A percentile compares a stretch with the other conserved stretches of the same genome.
phyloP scores from a whole-genome alignment of 1,140 invertebrate genomes.

The Ceratina calcarata region DNA sequence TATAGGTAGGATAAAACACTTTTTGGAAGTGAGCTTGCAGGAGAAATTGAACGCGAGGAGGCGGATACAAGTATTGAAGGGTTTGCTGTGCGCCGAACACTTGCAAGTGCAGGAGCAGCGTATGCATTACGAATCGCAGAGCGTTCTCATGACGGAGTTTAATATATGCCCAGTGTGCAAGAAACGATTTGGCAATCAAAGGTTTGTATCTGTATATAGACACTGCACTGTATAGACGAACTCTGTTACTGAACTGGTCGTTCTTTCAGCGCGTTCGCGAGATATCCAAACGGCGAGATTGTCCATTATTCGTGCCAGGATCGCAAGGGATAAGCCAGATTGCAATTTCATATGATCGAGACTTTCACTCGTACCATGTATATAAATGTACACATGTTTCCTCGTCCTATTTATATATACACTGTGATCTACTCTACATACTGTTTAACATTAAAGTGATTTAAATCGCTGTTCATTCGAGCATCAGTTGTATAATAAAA shows the following conservation, averaged over 20 bases:
- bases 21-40: conserved; percentile 89
- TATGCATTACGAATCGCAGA: conserved; percentile 90
- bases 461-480: too few species aligned
- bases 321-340: conserved; percentile 71
- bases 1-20: conserved; percentile 87
- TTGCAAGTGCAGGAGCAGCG: conserved; percentile 89
- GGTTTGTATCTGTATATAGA: conserved; percentile 81
- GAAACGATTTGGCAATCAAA: conserved; percentile 94
- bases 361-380: conserved; percentile 23
- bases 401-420: not conserved
- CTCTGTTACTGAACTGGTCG: too few species aligned
- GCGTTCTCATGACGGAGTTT: conserved; percentile 90
- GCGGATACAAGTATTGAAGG: conserved; percentile 88
- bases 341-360: conserved; percentile 9
- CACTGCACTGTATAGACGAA: too few species aligned
- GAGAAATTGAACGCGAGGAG: conserved; percentile 87
- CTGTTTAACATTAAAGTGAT: not conserved
- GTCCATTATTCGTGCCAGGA: conserved; percentile 93
- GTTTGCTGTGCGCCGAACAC: conserved; percentile 91
- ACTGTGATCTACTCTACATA: not conserved
- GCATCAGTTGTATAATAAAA: too few species aligned
- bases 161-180: conserved; percentile 95
- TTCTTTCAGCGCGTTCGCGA: conserved; percentile 90
- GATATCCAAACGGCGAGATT: conserved; percentile 94
- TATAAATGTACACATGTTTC: conserved; percentile 35